Percentiles rank a stretch among this genome's conserved stretches.
These are phyloP conservation scores for Girardinus metallicus DNA, from an alignment of 2,797 vertebrate genomes.

Conservation along the genomic window DNA sequence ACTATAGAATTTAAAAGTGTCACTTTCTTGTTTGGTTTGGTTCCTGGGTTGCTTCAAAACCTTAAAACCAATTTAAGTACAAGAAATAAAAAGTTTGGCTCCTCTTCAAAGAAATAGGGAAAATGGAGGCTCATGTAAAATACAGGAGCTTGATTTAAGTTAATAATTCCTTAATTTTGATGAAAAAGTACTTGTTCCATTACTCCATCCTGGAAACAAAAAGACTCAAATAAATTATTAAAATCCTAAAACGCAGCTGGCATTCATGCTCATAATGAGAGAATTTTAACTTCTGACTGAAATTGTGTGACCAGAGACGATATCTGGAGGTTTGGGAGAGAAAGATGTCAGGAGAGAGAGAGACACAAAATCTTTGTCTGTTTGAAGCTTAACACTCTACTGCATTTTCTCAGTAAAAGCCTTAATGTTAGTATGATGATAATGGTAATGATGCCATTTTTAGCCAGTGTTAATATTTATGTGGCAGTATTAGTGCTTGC, in stretches of 20 bases:
- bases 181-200: too few relatives aligned
- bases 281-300: not conserved
- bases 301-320: conserved; percentile 3
- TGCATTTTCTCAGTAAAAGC: conserved; percentile 23
- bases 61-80: not conserved
- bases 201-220: not conserved
- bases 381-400: conserved; percentile 3
- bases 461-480: conserved; percentile 28
- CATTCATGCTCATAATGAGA: not conserved
- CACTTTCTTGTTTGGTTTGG: not conserved
- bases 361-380: conserved; percentile 10
- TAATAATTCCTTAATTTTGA: too few relatives aligned
- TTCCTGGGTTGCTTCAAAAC: not conserved
- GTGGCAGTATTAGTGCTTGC: not conserved
- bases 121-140: too few relatives aligned
- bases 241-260: not conserved
- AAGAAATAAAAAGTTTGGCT: not conserved
- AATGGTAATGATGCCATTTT: conserved; percentile 24
- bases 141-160: too few relatives aligned
- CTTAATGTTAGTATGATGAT: conserved; percentile 32
- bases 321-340: conserved; percentile 12
- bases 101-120: not conserved
- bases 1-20: not conserved
- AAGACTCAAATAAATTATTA: not conserved
- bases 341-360: conserved; percentile 28